Percentiles rank a stretch among this genome's conserved stretches.
Evolutionary conservation across 2,113 vertebrate species (phyloP).

Genomic region (Tachycineta bicolor): DNA sequence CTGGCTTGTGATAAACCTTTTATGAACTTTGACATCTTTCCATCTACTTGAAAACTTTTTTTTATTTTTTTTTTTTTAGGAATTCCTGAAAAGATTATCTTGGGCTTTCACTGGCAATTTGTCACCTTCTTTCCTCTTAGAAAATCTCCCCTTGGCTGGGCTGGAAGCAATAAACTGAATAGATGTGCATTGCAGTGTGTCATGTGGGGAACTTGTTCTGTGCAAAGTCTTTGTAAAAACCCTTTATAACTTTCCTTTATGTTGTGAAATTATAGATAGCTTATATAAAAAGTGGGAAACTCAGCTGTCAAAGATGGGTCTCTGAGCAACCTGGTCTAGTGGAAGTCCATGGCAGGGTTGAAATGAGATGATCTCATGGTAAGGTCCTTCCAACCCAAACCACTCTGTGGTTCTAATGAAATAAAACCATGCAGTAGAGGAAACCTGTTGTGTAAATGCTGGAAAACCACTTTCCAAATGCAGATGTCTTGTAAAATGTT

Average conservation of each 20-base stretch:
- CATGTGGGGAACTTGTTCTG: background rate
- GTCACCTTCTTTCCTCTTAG: background rate
- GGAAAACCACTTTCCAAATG: background rate
- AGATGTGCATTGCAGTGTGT: background rate
- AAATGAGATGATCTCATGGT: background rate
- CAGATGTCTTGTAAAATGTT: background rate
- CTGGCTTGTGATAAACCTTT: background rate
- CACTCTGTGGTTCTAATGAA: background rate
- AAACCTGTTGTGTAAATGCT: background rate
- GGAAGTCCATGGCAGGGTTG: background rate
- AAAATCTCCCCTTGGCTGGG: background rate
- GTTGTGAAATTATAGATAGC: background rate
- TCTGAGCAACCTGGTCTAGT: background rate
- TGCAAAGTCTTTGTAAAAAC: background rate
- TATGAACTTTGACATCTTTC: background rate
- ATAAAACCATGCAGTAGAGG: background rate
- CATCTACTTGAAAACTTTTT: background rate
- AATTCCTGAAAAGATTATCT: background rate
- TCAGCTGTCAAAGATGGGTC: background rate
- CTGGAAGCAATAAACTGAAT: background rate
- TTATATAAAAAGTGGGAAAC: background rate
- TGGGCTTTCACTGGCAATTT: background rate
- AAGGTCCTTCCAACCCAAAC: background rate
- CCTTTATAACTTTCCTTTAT: background rate
- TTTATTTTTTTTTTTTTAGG: too few species aligned